Evolutionary conservation across 2,797 vertebrate genomes (phyloP).

Genomic region (Macroramphosus scolopax): DNA sequence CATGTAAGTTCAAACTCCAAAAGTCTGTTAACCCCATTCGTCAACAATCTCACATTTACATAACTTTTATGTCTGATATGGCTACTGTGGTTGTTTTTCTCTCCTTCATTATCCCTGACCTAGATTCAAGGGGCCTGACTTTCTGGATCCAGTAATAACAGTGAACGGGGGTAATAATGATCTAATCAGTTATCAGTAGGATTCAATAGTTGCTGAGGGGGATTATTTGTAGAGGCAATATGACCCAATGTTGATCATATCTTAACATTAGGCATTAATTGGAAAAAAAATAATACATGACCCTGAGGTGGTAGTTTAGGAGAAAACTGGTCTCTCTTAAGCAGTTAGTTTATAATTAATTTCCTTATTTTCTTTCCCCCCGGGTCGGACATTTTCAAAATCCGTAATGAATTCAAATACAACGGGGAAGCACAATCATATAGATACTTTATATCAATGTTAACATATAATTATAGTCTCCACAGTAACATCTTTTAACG

Average conservation of each 20-base stretch:
- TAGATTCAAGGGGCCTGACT: neutral
- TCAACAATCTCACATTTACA: conserved; percentile 4
- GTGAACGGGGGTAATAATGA: neutral
- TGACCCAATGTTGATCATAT: neutral
- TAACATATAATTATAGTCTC: no score
- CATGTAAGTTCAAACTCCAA: conserved; percentile 1
- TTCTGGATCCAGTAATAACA: no score
- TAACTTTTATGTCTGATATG: conserved; percentile 7
- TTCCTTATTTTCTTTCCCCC: no score
- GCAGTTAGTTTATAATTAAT: no score
- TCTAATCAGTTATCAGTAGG: neutral
- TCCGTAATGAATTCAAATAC: no score
- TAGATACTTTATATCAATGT: no score
- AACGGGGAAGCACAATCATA: no score
- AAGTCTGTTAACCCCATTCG: neutral
- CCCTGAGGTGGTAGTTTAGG: neutral
- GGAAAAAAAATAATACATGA: neutral
- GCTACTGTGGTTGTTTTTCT: conserved; percentile 2
- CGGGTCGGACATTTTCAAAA: no score
- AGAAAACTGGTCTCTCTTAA: neutral
- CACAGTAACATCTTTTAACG: no score
- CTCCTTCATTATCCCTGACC: conserved; percentile 1
- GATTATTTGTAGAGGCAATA: neutral
- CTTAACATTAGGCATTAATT: neutral
- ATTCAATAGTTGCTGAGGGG: neutral